These are phyloP conservation scores for Leptinotarsa tumamoca DNA, from an alignment of 2,888 invertebrate genomes.

Conservation along the genomic window DNA sequence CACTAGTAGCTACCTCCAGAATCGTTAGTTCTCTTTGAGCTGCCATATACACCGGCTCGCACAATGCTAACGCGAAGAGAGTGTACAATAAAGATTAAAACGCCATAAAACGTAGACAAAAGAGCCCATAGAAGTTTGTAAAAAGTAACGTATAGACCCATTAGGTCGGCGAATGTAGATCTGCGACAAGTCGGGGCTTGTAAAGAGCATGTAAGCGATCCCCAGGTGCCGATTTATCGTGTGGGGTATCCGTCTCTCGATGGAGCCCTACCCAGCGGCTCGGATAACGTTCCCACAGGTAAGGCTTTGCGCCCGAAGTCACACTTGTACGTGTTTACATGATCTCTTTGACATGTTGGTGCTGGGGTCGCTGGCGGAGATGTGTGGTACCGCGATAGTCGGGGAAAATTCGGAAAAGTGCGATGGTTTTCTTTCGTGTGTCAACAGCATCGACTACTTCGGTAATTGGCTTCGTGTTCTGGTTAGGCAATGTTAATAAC, in stretches of 20 bases:
- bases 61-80: conserved; percentile 39
- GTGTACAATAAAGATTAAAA: conserved; percentile 52
- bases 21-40: conserved; percentile 37
- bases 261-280: conserved; percentile 46
- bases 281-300: conserved; percentile 53
- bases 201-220: conserved; percentile 50
- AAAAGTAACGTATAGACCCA: conserved; percentile 54
- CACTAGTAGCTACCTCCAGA: conserved; percentile 15
- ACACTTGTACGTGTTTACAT: conserved; percentile 51
- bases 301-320: conserved; percentile 42
- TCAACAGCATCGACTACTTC: too few species aligned
- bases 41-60: conserved; percentile 40
- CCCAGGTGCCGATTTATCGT: conserved; percentile 52
- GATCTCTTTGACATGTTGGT: conserved; percentile 48
- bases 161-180: conserved; percentile 54
- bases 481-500: too few species aligned
- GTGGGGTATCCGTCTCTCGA: conserved; percentile 49
- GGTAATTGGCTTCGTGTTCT: too few species aligned
- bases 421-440: too few species aligned
- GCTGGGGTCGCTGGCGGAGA: conserved; percentile 23
- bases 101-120: conserved; percentile 51
- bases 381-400: conserved; percentile 20
- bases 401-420: neutral
- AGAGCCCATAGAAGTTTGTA: conserved; percentile 53
- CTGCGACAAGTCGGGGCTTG: conserved; percentile 47